phyloP scores from a whole-genome alignment of 1,140 invertebrate genomes.

The Eciton burchellii region DNA sequence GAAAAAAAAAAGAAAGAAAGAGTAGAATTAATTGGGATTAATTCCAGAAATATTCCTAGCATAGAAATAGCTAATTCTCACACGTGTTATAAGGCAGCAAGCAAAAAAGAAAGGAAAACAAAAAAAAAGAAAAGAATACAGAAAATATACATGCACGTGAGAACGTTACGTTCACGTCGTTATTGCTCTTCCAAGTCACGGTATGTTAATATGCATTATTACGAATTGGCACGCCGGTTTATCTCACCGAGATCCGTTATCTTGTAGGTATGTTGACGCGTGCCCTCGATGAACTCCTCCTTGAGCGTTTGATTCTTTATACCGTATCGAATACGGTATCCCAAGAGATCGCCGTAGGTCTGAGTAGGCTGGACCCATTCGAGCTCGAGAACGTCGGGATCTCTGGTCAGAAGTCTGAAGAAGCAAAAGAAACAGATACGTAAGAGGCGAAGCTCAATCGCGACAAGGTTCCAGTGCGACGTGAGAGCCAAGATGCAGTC shows the following conservation, averaged over 20 bases:
- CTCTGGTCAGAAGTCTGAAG: slow-evolving; percentile 91
- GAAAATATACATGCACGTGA: no score
- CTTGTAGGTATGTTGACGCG: slow-evolving; percentile 84
- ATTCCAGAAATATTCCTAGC: neutral
- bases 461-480: neutral
- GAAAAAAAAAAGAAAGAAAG: slow-evolving; percentile 2
- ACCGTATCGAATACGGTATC: slow-evolving; percentile 95
- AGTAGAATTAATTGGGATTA: neutral
- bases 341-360: slow-evolving; percentile 94
- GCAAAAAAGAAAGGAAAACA: neutral
- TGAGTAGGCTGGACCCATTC: slow-evolving; percentile 95
- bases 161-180: no score
- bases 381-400: slow-evolving; percentile 94
- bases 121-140: no score
- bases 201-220: no score
- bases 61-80: neutral
- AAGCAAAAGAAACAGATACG: slow-evolving; percentile 38
- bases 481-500: neutral
- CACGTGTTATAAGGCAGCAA: neutral
- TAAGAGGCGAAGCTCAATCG: neutral
- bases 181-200: neutral
- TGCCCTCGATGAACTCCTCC: slow-evolving; percentile 88
- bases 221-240: neutral
- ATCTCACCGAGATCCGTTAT: slow-evolving; percentile 86
- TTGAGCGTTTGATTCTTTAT: slow-evolving; percentile 92